Percentiles rank a stretch among this genome's conserved stretches.
Evolutionary conservation across 1,140 invertebrate species (phyloP).

Genomic region (Venturia canescens): DNA sequence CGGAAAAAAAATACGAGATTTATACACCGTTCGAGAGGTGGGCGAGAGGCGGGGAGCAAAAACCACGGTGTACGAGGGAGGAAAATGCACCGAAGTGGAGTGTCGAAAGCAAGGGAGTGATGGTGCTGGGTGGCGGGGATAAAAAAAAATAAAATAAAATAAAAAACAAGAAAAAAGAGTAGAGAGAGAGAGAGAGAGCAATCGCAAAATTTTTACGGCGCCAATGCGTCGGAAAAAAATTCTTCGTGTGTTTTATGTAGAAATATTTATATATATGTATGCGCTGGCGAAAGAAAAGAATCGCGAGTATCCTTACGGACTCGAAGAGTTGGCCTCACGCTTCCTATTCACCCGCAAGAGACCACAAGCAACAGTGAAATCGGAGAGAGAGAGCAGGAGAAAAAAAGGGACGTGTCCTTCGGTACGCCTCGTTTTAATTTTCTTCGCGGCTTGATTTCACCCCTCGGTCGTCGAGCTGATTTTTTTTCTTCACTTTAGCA

Average conservation of each 20-base stretch:
- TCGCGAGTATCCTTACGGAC: slow-evolving; percentile 42
- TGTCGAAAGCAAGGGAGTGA: neutral
- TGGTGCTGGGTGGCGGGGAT: neutral
- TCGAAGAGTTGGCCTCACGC: slow-evolving; percentile 43
- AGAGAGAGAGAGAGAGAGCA: slow-evolving; percentile 51
- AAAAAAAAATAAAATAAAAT: slow-evolving; percentile 26
- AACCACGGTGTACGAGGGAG: neutral
- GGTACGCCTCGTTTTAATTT: slow-evolving; percentile 71
- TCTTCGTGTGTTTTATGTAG: slow-evolving; percentile 21
- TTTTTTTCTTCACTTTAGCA: slow-evolving; percentile 33
- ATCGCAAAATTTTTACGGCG: slow-evolving; percentile 58
- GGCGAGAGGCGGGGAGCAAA: neutral
- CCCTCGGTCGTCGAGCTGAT: slow-evolving; percentile 49
- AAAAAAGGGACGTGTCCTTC: slow-evolving; percentile 55
- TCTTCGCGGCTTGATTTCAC: slow-evolving; percentile 72
- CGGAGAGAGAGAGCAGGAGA: slow-evolving; percentile 40
- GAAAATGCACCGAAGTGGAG: slow-evolving; percentile 21
- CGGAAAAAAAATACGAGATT: slow-evolving; percentile 28
- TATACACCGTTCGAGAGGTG: neutral
- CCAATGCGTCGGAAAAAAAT: slow-evolving; percentile 49
- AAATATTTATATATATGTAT: neutral
- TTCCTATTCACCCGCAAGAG: slow-evolving; percentile 13
- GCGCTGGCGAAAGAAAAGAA: neutral
- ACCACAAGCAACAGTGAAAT: slow-evolving; percentile 11
- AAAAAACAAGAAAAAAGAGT: slow-evolving; percentile 25